phyloP scores from a whole-genome alignment of 92 coral and sea anemone species.

The Parazoanthus swiftii region DNA sequence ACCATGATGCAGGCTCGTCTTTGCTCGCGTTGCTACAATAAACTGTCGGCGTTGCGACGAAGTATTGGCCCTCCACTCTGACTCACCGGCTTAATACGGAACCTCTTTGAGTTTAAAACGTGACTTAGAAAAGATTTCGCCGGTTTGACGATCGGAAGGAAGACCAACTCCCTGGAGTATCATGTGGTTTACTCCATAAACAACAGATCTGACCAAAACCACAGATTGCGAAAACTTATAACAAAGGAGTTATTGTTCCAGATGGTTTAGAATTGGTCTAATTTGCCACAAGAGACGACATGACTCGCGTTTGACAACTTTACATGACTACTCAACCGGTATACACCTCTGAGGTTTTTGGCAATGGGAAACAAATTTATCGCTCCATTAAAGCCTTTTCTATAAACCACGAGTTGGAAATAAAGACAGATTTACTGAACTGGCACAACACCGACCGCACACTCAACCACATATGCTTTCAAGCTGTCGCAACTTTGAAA shows the following conservation, averaged over 20 bases:
- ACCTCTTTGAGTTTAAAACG: background rate
- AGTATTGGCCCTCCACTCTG: background rate
- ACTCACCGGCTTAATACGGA: background rate
- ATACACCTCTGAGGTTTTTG: background rate
- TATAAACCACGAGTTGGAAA: background rate
- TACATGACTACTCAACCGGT: conserved; percentile 7
- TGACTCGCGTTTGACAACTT: background rate
- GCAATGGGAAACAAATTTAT: background rate
- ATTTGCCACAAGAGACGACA: conserved; percentile 14
- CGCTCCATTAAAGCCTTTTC: background rate
- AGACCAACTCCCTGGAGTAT: conserved; percentile 11
- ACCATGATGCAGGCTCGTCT: conserved; percentile 4
- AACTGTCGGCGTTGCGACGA: background rate
- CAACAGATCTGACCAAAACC: conserved; percentile 10
- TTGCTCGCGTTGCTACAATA: conserved; percentile 1
- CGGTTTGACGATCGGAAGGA: conserved; percentile 23
- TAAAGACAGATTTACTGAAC: background rate
- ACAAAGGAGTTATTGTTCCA: conserved; percentile 33
- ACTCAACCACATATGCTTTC: background rate
- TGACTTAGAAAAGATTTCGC: conserved; percentile 10
- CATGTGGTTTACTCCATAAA: conserved; percentile 25
- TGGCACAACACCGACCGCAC: background rate
- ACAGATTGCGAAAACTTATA: conserved; percentile 17
- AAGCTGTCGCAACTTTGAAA: background rate
- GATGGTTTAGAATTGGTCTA: conserved; percentile 13